Base-by-base conservation (phyloP, 1,140 invertebrate species). In the Mesaphorura yosii region DNA sequence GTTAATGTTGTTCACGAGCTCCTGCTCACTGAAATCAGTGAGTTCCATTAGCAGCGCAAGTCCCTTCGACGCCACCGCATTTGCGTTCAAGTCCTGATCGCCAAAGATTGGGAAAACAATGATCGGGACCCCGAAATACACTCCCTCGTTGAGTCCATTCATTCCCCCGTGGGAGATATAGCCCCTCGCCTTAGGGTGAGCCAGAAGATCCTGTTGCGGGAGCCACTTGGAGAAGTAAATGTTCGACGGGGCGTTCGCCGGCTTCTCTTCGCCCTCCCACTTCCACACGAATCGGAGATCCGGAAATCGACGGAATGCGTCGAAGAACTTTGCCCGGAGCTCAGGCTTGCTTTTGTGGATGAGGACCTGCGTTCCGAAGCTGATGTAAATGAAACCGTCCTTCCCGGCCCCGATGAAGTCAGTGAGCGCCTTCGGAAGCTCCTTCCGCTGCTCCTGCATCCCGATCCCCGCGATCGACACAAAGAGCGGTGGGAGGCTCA, bases 391-490 rank as follows among this genome's bases (percentile, higher is more conserved):
- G 22, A 54, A 48, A 5, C 44, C 34, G 4, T 48, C 27, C n/a
- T 23, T 25, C 4, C 37, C 34, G 12, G n/a, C n/a, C n/a, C n/a
- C n/a, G n/a, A 46, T 27, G 22, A 48, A 48, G 7, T 31, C 6
- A 23, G 4, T 27, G 14, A 22, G 10, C 26, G 38, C 42, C 15
- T 47, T 29, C 10, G 52, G 25, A n/a, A 53, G 26, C 7, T 27
- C 28, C 20, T 45, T 46, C 3, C 2, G n/a, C 4, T 37, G 15
- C 7, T 46, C 12, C 28, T 27, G 7, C 10, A 46, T 7, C 10
- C 79, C 77, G 53, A 80, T 66, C 0, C 76, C 76, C 0, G 76
- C 76, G 14, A 82, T 68, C 62, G 80, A 77, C 37, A 81, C 67
- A 17, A 81, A 68, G 55, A 77, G 78, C 25, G 74, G 73, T 0